Evolutionary conservation across 1,140 invertebrate genomes (phyloP).

Genomic region (Venturia canescens): DNA sequence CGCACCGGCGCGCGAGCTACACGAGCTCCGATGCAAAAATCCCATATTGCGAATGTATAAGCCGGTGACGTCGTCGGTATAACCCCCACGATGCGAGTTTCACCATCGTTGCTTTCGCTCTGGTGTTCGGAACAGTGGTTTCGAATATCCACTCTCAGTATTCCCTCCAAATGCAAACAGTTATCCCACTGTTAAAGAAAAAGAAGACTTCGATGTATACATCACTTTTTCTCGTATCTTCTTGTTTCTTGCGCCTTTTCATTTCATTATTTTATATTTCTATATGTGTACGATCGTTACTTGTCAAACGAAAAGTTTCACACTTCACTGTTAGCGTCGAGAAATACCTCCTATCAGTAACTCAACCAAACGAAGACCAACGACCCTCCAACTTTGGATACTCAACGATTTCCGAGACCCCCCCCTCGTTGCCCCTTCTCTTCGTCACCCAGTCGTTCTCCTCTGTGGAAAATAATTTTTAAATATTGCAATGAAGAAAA

Average conservation of each 20-base stretch:
- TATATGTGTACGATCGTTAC: no score
- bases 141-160: neutral
- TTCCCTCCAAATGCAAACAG: neutral
- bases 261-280: no score
- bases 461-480: no score
- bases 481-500: no score
- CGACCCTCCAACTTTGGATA: no score
- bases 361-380: no score
- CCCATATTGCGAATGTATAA: conserved; percentile 38
- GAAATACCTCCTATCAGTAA: no score
- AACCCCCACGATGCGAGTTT: conserved; percentile 8
- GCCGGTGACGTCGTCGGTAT: conserved; percentile 19
- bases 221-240: neutral
- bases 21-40: conserved; percentile 34
- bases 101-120: conserved; percentile 15
- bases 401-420: no score
- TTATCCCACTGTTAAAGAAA: neutral
- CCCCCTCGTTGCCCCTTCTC: no score
- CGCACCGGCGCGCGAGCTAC: conserved; percentile 33
- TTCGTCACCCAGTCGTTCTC: no score
- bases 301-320: no score
- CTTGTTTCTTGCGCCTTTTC: neutral
- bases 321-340: no score
- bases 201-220: neutral
- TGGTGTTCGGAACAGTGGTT: conserved; percentile 1